Percentiles rank a stretch among this genome's conserved stretches.
phyloP scores from a whole-genome alignment of 2,113 vertebrate species.

The Siniperca chuatsi region DNA sequence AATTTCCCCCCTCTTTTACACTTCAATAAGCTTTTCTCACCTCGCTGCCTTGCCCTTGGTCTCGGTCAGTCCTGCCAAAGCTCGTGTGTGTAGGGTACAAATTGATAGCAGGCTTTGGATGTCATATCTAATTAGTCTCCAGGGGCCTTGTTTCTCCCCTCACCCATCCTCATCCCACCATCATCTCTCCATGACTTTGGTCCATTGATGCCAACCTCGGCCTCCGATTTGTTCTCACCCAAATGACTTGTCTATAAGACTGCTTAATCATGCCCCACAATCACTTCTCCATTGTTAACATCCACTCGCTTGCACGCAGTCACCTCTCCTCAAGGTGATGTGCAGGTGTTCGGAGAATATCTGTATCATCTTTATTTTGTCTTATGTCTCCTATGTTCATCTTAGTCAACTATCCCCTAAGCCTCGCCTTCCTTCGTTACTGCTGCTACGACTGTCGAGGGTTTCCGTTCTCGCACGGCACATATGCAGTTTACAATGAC shows the following conservation, averaged over 20 bases:
- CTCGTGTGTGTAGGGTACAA: constrained; percentile 42
- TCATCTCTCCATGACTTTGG: constrained; percentile 44
- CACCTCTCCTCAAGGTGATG: constrained; percentile 5
- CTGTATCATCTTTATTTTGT: neutral
- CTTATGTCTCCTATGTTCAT: no score
- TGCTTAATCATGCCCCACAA: neutral
- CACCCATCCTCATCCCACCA: neutral
- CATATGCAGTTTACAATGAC: neutral
- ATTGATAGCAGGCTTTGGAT: constrained; percentile 72
- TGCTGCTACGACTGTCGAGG: neutral
- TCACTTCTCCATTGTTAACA: neutral
- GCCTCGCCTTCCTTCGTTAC: neutral
- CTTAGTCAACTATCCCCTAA: neutral
- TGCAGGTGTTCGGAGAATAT: neutral
- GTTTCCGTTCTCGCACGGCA: neutral
- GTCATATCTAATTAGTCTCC: constrained; percentile 77
- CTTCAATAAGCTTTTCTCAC: constrained; percentile 2
- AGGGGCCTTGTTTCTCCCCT: constrained; percentile 36
- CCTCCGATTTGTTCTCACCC: constrained; percentile 55
- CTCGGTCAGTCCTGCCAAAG: constrained; percentile 48
- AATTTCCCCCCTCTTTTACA: constrained; percentile 10
- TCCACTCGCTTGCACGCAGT: neutral
- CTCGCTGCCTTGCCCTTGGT: constrained; percentile 60
- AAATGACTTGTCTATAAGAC: constrained; percentile 54
- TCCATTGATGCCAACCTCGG: constrained; percentile 55